A percentile compares a stretch with the other conserved stretches of the same genome.
phyloP scores from a whole-genome alignment of 2,888 invertebrate genomes.

The Muscina levida region DNA sequence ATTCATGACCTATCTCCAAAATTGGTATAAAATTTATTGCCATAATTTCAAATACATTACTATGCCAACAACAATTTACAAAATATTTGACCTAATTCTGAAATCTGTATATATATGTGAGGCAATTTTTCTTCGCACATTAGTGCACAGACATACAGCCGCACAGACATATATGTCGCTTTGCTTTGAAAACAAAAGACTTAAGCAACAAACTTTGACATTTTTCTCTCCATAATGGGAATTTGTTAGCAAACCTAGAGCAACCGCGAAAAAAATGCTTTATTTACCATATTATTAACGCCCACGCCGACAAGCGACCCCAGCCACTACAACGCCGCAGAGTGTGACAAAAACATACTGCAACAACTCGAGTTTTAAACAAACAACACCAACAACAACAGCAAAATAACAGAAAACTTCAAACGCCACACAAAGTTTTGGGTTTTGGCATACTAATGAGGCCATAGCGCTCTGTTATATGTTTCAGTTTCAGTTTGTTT shows the following conservation, averaged over 20 bases:
- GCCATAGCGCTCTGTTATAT: background rate
- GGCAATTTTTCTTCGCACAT: too few species aligned
- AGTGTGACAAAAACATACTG: conserved; percentile 34
- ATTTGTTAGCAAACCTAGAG: background rate
- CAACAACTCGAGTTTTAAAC: background rate
- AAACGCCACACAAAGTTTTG: background rate
- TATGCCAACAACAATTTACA: too few species aligned
- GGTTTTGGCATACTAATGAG: conserved; percentile 34
- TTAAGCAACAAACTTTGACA: conserved; percentile 40
- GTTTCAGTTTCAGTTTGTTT: background rate
- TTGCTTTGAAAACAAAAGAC: conserved; percentile 23
- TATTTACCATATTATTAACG: conserved; percentile 40
- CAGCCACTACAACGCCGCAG: background rate
- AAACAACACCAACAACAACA: background rate
- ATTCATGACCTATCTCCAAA: background rate
- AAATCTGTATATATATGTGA: background rate
- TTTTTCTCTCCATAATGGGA: conserved; percentile 19
- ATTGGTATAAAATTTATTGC: background rate
- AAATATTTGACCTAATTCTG: too few species aligned
- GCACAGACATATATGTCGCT: too few species aligned
- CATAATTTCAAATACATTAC: background rate
- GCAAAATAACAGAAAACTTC: background rate
- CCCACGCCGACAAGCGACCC: background rate
- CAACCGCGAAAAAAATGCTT: conserved; percentile 23
- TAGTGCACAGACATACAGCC: too few species aligned